These are phyloP conservation scores for Adineta ricciae DNA, from an alignment of 2,888 invertebrate genomes.

Conservation along the genomic window DNA sequence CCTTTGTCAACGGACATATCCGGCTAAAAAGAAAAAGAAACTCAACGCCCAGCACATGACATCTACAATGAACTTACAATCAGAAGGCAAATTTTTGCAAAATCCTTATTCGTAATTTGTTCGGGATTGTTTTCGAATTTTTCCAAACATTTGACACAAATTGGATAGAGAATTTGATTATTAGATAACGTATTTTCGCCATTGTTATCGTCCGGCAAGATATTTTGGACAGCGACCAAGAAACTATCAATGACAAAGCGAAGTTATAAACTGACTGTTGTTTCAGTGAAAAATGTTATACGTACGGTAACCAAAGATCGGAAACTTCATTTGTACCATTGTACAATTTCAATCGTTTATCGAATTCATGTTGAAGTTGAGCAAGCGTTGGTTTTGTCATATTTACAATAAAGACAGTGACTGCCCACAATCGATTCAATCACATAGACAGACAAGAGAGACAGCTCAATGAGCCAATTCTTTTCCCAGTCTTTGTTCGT, in stretches of 20 bases:
- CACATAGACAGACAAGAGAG: background rate
- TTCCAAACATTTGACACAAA: background rate
- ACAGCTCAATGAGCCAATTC: background rate
- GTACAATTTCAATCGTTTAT: background rate
- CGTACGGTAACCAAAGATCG: slow-evolving; percentile 17
- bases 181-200: background rate
- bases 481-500: background rate
- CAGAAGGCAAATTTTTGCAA: background rate
- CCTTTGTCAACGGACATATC: slow-evolving; percentile 6
- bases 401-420: background rate
- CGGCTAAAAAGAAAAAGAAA: background rate
- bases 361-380: background rate
- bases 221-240: background rate
- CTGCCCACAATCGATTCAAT: background rate
- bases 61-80: background rate
- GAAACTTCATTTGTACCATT: background rate
- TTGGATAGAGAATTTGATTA: slow-evolving; percentile 10
- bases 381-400: background rate
- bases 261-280: too few species aligned
- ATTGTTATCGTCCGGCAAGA: background rate
- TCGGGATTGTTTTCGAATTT: background rate
- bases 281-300: too few species aligned
- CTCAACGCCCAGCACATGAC: too few species aligned
- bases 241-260: background rate
- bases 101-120: slow-evolving; percentile 11